phyloP scores from a whole-genome alignment of 2,113 vertebrate genomes.

The Odocoileus hemionus region DNA sequence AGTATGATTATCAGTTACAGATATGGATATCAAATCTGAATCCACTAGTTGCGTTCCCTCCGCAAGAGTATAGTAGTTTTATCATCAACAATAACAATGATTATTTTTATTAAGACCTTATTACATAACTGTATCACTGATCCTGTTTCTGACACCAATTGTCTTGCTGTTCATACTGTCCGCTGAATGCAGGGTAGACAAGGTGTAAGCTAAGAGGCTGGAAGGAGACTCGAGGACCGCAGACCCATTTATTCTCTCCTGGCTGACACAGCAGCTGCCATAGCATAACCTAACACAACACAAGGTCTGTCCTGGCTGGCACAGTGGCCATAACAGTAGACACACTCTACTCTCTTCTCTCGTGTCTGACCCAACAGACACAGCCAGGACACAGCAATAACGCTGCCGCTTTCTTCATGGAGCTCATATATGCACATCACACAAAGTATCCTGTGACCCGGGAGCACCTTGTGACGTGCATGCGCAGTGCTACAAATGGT shows the following conservation, averaged over 20 bases:
- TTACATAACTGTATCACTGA: not conserved
- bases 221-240: not conserved
- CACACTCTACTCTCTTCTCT: not conserved
- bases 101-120: not conserved
- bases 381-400: not conserved
- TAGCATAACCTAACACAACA: not conserved
- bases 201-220: not conserved
- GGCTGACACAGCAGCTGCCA: not conserved
- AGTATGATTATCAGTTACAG: not conserved
- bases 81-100: not conserved
- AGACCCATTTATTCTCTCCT: not conserved
- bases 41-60: not conserved
- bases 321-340: not conserved
- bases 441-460: not conserved
- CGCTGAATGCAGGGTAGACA: not conserved
- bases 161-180: not conserved
- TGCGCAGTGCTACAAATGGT: accelerated
- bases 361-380: not conserved
- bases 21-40: not conserved
- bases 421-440: accelerated
- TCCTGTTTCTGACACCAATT: not conserved
- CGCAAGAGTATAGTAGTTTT: not conserved
- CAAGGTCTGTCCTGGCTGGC: not conserved
- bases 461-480: accelerated
- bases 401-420: accelerated